Percentiles rank a stretch among this genome's conserved stretches.
These are phyloP conservation scores for Mola mola DNA, from an alignment of 2,113 vertebrate species.

Conservation along the genomic window DNA sequence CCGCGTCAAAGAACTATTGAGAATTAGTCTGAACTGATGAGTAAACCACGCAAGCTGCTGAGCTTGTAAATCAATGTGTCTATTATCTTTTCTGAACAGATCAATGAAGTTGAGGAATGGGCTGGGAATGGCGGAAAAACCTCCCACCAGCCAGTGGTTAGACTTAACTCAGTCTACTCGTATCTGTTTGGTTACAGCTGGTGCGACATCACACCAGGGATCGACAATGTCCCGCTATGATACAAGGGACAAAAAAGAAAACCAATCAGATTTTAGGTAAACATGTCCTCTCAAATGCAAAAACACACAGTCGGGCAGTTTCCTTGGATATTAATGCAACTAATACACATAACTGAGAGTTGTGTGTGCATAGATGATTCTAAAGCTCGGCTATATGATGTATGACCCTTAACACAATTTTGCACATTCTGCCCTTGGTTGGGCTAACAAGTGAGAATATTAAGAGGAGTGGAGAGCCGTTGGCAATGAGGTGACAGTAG, in stretches of 20 bases:
- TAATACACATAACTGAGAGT: conserved; percentile 19
- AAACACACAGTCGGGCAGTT: background rate
- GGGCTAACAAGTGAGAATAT: conserved; percentile 37
- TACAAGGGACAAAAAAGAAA: background rate
- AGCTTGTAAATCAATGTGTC: conserved; percentile 75
- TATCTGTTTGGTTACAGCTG: conserved; percentile 20
- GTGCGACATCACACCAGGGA: background rate
- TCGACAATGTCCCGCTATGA: background rate
- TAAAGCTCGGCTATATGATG: conserved; percentile 32
- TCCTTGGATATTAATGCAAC: background rate
- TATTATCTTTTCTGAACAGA: conserved; percentile 74
- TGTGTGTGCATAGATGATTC: conserved; percentile 9
- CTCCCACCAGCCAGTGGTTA: conserved; percentile 22
- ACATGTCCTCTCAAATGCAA: background rate
- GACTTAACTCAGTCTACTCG: conserved; percentile 10
- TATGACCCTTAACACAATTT: conserved; percentile 35
- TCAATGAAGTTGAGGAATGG: conserved; percentile 65
- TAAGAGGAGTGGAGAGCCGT: conserved; percentile 44
- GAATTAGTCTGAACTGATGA: conserved; percentile 67
- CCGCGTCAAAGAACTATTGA: conserved; percentile 47
- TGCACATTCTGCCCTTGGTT: conserved; percentile 41
- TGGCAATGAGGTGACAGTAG: conserved; percentile 65
- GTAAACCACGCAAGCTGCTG: conserved; percentile 71
- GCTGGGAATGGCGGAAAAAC: conserved; percentile 51
- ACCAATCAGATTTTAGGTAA: too few relatives aligned